phyloP scores from a whole-genome alignment of 2,888 invertebrate genomes.

The Zaprionus bogoriensis region DNA sequence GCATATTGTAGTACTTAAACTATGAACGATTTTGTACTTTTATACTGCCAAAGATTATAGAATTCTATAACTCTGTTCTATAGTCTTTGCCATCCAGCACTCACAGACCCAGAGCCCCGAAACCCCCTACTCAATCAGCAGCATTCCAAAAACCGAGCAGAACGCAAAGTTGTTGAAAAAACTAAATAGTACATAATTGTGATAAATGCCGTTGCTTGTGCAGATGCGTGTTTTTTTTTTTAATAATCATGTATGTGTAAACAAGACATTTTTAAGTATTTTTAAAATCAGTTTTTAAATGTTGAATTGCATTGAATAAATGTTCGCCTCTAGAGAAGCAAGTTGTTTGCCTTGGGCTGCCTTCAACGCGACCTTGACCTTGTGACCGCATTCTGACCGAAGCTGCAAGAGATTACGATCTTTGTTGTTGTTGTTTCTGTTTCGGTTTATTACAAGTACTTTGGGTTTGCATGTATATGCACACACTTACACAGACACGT shows the following conservation, averaged over 20 bases:
- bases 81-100: too few species aligned
- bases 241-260: constrained; percentile 37
- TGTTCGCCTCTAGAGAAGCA: constrained; percentile 56
- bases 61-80: too few species aligned
- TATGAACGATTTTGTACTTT: constrained; percentile 68
- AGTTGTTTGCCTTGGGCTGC: constrained; percentile 2
- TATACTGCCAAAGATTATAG: constrained; percentile 48
- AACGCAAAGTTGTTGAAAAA: constrained; percentile 39
- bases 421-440: constrained; percentile 14
- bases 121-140: constrained; percentile 43
- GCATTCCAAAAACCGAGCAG: constrained; percentile 58
- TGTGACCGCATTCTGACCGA: constrained; percentile 1
- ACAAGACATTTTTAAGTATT: constrained; percentile 63
- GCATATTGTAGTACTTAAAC: too few species aligned
- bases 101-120: neutral
- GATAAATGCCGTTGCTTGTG: constrained; percentile 69
- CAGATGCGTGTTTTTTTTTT: constrained; percentile 52
- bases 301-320: constrained; percentile 74
- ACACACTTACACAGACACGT: constrained; percentile 39
- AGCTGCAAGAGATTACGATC: neutral
- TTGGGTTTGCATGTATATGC: constrained; percentile 37
- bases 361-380: constrained; percentile 16
- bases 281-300: constrained; percentile 68
- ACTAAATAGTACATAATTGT: constrained; percentile 70
- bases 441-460: constrained; percentile 54